These are phyloP conservation scores for Gastracanthus pulcherrimus DNA, from an alignment of 2,888 invertebrate species.

Conservation along the genomic window DNA sequence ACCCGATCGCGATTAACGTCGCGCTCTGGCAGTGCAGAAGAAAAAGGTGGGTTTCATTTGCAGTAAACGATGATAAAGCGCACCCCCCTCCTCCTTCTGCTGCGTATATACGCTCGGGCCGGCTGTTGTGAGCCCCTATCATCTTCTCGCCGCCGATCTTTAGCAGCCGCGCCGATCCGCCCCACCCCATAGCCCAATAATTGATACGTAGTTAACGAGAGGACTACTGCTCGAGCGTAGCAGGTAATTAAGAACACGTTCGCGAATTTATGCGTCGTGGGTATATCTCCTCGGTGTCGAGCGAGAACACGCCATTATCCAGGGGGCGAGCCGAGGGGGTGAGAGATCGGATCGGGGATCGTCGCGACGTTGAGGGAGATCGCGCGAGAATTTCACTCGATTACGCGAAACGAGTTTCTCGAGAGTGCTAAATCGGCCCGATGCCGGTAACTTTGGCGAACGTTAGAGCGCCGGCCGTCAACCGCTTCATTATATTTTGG, in stretches of 20 bases:
- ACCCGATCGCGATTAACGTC: not conserved
- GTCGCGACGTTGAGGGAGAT: too few species aligned
- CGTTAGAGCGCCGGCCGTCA: too few species aligned
- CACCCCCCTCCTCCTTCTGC: conserved; percentile 39
- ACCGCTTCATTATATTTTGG: not conserved
- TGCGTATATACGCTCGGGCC: conserved; percentile 49
- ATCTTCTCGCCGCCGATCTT: conserved; percentile 63
- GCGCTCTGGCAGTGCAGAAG: not conserved
- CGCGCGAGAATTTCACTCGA: not conserved
- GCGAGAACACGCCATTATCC: not conserved
- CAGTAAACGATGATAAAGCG: conserved; percentile 63
- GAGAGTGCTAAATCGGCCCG: not conserved
- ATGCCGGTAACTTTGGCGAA: not conserved
- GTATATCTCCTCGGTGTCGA: not conserved
- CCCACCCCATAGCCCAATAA: conserved; percentile 62
- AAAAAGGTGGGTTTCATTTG: conserved; percentile 59
- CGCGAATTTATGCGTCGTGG: conserved; percentile 27
- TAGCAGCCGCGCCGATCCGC: conserved; percentile 42
- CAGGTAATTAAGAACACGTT: conserved; percentile 45
- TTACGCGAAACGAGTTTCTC: not conserved
- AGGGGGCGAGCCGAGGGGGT: too few species aligned
- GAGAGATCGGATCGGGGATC: too few species aligned
- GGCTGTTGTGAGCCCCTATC: too few species aligned
- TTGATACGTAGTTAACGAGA: conserved; percentile 68
- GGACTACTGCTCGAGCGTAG: not conserved